phyloP scores from a whole-genome alignment of 2,888 invertebrate genomes.

The Brassicogethes aeneus region DNA sequence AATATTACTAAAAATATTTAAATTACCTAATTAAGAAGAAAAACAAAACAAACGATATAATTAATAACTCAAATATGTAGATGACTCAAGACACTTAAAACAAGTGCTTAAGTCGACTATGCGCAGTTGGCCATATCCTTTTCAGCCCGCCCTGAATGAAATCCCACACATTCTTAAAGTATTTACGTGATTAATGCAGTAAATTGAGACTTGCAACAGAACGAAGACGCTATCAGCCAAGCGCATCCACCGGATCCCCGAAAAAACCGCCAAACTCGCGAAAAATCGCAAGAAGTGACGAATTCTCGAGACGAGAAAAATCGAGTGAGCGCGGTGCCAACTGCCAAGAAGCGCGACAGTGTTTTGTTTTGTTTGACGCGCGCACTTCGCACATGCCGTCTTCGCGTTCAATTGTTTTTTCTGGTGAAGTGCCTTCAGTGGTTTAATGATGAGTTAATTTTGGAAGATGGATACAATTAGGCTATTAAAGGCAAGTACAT shows the following conservation, averaged over 20 bases:
- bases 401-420: too few species aligned
- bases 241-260: constrained; percentile 9
- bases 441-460: too few species aligned
- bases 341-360: neutral
- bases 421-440: too few species aligned
- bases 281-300: constrained; percentile 6
- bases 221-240: constrained; percentile 3
- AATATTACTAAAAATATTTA: neutral
- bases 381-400: too few species aligned
- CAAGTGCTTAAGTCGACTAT: neutral
- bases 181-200: constrained; percentile 44
- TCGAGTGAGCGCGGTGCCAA: neutral
- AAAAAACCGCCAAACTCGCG: constrained; percentile 1
- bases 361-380: constrained; percentile 1
- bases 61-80: too few species aligned
- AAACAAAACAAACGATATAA: too few species aligned
- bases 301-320: neutral
- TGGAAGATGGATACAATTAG: too few species aligned
- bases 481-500: too few species aligned
- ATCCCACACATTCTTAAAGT: constrained; percentile 42
- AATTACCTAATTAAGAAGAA: neutral
- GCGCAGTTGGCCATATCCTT: constrained; percentile 18
- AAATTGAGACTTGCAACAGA: constrained; percentile 38
- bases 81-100: too few species aligned
- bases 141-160: constrained; percentile 41